Conservation (phyloP, 2,113 vertebrate genomes). For the Syngnathus scovelli region DNA sequence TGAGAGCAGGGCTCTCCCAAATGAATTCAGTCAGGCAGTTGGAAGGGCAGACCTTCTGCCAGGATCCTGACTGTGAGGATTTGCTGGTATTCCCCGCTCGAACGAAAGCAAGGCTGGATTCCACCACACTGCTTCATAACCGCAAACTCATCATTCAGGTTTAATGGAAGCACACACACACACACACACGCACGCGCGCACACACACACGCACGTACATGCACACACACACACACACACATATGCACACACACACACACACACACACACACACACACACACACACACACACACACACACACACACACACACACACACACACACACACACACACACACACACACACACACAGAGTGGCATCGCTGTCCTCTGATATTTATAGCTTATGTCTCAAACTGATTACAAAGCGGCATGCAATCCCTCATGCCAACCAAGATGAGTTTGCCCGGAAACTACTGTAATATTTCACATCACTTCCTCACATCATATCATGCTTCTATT, state of each 20-base stretch:
- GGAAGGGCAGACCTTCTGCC: slow-evolving; percentile 69
- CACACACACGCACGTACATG: background rate
- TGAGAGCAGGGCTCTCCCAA: slow-evolving; percentile 70
- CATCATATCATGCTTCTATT: slow-evolving; percentile 18
- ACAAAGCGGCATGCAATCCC: slow-evolving; percentile 16
- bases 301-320: background rate
- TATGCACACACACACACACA: background rate
- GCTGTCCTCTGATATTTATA: slow-evolving; percentile 30
- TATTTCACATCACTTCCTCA: slow-evolving; percentile 39
- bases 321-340: background rate
- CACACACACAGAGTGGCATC: background rate
- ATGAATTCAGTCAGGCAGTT: slow-evolving; percentile 72
- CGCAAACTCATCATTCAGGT: slow-evolving; percentile 85
- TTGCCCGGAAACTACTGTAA: slow-evolving; percentile 28
- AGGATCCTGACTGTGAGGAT: slow-evolving; percentile 81
- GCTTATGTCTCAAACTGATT: slow-evolving; percentile 39
- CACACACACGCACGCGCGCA: background rate
- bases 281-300: slow-evolving; percentile 2
- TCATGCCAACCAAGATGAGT: slow-evolving; percentile 40
- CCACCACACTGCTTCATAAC: slow-evolving; percentile 72
- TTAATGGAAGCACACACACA: slow-evolving; percentile 25
- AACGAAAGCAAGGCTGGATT: slow-evolving; percentile 73
- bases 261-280: background rate
- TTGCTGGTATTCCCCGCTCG: slow-evolving; percentile 78
- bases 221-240: background rate